Evolutionary conservation across 2,888 invertebrate species (phyloP).

Genomic region (Oscheius sp.): DNA sequence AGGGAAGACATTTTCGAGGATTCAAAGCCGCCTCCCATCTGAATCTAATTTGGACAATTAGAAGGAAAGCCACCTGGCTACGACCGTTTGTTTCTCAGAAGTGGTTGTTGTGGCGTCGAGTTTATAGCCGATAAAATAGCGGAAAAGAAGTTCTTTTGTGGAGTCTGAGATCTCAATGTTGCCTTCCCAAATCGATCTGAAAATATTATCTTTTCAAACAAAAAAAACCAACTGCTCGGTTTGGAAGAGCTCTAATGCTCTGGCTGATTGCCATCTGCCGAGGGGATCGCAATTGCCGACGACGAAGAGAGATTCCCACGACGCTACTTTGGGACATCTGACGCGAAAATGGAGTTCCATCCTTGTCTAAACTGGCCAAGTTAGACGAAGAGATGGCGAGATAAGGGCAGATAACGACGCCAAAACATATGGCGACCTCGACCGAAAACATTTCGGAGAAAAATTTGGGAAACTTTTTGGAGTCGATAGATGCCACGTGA

Average conservation of each 20-base stretch:
- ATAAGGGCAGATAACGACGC: neutral
- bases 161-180: neutral
- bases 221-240: neutral
- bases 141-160: slow-evolving; percentile 10
- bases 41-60: neutral
- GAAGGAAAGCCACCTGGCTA: slow-evolving; percentile 16
- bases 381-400: neutral
- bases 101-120: slow-evolving; percentile 13
- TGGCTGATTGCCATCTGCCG: slow-evolving; percentile 49
- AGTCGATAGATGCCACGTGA: no score
- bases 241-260: slow-evolving; percentile 31
- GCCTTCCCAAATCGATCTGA: slow-evolving; percentile 21
- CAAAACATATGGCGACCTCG: no score
- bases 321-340: slow-evolving; percentile 38
- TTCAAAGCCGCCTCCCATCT: slow-evolving; percentile 46
- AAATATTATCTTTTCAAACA: neutral
- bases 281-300: slow-evolving; percentile 47
- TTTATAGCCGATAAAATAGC: slow-evolving; percentile 24
- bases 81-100: neutral
- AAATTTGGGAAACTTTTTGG: no score
- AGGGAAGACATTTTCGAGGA: slow-evolving; percentile 36
- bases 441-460: neutral
- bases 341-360: slow-evolving; percentile 43
- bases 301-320: slow-evolving; percentile 51
- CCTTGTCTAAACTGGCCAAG: neutral